A percentile compares a stretch with the other conserved stretches of the same genome.
These are phyloP conservation scores for Noctua janthe DNA, from an alignment of 2,888 invertebrate genomes.

Conservation along the genomic window DNA sequence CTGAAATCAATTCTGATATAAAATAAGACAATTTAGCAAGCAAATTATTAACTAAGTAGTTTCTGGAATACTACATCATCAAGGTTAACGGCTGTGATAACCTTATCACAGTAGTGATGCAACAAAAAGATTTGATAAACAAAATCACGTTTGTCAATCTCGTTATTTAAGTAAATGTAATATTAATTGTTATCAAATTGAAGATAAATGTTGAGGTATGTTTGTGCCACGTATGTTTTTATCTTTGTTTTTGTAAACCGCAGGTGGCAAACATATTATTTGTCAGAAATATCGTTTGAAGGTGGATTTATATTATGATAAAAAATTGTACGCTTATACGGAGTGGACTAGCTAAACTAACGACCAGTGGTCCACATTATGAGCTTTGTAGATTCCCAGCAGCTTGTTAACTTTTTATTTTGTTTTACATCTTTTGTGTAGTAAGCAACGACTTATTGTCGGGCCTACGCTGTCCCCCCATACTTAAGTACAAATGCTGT, in stretches of 20 bases:
- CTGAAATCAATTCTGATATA: background rate
- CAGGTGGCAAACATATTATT: slow-evolving; percentile 21
- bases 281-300: background rate
- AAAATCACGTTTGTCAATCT: slow-evolving; percentile 38
- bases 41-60: slow-evolving; percentile 10
- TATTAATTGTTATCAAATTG: slow-evolving; percentile 30
- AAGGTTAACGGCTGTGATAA: slow-evolving; percentile 36
- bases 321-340: background rate
- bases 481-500: too few species aligned
- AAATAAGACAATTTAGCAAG: background rate
- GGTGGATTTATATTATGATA: background rate
- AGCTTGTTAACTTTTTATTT: too few species aligned
- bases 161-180: background rate
- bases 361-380: too few species aligned
- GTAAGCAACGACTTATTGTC: too few species aligned
- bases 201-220: slow-evolving; percentile 19
- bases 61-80: slow-evolving; percentile 1
- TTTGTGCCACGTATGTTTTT: background rate
- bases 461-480: too few species aligned
- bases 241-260: slow-evolving; percentile 21
- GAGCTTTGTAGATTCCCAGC: too few species aligned
- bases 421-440: too few species aligned
- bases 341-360: too few species aligned
- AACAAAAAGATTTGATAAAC: slow-evolving; percentile 44
- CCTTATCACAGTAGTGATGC: slow-evolving; percentile 45